Evolutionary conservation across 2,888 invertebrate genomes (phyloP), one percentile per base, ranked within the genome.

Genomic region (Caenorhabditis afra): DNA sequence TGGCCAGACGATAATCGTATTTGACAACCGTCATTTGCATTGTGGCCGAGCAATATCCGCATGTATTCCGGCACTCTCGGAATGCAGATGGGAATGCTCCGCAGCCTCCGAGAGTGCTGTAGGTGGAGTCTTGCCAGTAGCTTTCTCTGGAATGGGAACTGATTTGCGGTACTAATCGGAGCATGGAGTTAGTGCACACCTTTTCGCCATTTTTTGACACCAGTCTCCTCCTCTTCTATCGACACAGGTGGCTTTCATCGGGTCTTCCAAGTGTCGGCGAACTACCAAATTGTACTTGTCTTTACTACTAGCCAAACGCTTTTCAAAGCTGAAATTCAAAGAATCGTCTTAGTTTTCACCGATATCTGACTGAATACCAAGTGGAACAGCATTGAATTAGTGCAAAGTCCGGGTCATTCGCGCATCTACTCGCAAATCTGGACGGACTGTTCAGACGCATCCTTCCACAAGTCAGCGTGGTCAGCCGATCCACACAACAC

Each of bases 311-410:
- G 58, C 14, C 14, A 52, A 67, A 23, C 79, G 58, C 29, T 74
- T 61, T 20, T 83, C 81, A 47, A 86, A 86, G 58, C 85, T 85
- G 76, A 45, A 75, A 49, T 0, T 12, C 16, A 20, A 11, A 14
- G 11, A 11, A 37, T 37, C 37, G 37, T 23, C 37, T 44, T 14
- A 1, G 3, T 12, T n/a, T 14, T 18, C 50, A 10, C 0, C 11
- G 39, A 10, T 22, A 5, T 37, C 8, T 29, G 4, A 1, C 12
- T 18, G 23, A 20, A 16, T 55, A 87, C 88, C 88, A 89, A 1
- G 86, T 84, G 4, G 81, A 75, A 62, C 89, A 89, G 59, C 89
- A 89, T 53, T 89, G 88, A 29, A 89, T 85, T 39, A 89, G 79
- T 0, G 87, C 88, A 70, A 89, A 89, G 65, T 89, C 89, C 0